Base-by-base conservation (phyloP, 2,888 invertebrate species). In the Drosophila histrio region DNA sequence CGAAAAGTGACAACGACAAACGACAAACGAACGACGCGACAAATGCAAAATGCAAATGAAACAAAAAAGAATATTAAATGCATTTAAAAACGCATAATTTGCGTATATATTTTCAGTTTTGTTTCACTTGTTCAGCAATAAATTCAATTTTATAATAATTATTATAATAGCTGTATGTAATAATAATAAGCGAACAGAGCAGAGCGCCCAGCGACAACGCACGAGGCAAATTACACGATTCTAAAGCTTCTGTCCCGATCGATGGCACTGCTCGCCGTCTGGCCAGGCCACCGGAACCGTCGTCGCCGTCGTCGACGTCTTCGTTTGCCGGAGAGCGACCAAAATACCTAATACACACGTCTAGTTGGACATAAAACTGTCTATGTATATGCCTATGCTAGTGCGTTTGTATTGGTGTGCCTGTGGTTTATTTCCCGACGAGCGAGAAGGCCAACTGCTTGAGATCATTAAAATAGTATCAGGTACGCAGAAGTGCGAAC, bases 161-260 rank as follows among this genome's bases (percentile, higher is more conserved):
- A 11, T 5, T 28, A 26, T 21, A 28, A 17, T 46, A 46, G 30
- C 30, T 15, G 26, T 52, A 21, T 1, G 9, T 38, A 9, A 26
- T 22, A 30, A 54, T 68, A 64, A 66, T 62, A 50, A 56, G 68
- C 72, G 49, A 71, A 57, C 76, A 34, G 47, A 47, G 38, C 56
- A 54, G 43, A 72, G 73, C 77, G 54, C 58, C 69, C 73, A 71
- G 64, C 74, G 62, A 44, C 66, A 80, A 87, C 82, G 88, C 82
- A 82, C 88, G 82, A 87, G 88, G 76, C 82, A 87, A 87, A 82
- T 82, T 82, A 82, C 82, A 82, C 82, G 88, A 87, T 87, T 86
- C 79, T 87, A 85, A 74, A 71, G 70, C 79, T 85, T 85, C 86
- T 82, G 80, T 73, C 58, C 67, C 87, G 77, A 68, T 77, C 77